Evolutionary conservation across 2,888 invertebrate species (phyloP).

Genomic region (Meiosimyza decipiens): DNA sequence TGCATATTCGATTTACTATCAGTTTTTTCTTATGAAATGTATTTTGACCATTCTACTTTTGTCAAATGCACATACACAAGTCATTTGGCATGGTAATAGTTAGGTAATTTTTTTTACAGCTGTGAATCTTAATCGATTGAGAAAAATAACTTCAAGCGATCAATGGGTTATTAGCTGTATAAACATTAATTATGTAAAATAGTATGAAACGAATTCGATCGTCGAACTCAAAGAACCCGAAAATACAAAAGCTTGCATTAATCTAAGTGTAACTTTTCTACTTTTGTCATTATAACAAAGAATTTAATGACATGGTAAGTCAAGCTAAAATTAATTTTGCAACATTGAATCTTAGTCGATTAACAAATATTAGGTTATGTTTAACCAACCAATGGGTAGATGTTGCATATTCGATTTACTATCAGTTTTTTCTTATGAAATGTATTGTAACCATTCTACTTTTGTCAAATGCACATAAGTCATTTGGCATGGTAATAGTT

Average conservation of each 20-base stretch:
- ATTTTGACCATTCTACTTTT: constrained; percentile 52
- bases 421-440: not conserved
- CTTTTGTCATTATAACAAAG: constrained; percentile 34
- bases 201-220: no score
- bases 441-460: constrained; percentile 42
- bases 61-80: constrained; percentile 41
- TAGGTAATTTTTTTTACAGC: constrained; percentile 49
- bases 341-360: constrained; percentile 50
- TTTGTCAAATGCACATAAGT: constrained; percentile 24
- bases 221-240: no score
- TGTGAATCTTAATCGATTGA: constrained; percentile 54
- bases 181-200: not conserved
- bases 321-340: constrained; percentile 44
- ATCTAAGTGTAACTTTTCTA: constrained; percentile 39
- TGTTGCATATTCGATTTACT: constrained; percentile 18
- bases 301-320: constrained; percentile 44
- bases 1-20: constrained; percentile 2
- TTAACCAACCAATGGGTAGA: constrained; percentile 50
- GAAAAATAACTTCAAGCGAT: constrained; percentile 43
- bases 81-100: constrained; percentile 52
- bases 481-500: constrained; percentile 46
- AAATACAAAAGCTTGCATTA: no score
- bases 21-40: not conserved
- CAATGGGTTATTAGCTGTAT: constrained; percentile 54
- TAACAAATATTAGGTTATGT: constrained; percentile 37